Evolutionary conservation across 2,797 vertebrate species (phyloP), one percentile per base, ranked within the genome.

Genomic region (Philypnodon macrostomus): DNA sequence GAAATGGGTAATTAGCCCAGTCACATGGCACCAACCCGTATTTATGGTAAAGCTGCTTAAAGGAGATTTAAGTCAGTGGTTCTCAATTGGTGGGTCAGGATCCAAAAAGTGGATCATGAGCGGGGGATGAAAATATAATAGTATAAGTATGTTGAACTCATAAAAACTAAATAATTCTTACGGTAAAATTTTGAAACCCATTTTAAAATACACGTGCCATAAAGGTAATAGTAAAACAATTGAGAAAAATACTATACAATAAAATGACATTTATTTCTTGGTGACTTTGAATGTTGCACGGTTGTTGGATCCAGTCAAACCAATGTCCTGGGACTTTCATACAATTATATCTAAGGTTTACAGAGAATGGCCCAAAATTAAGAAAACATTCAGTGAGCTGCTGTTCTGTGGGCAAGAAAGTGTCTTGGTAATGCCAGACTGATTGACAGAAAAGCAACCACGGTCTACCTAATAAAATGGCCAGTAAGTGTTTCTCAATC

Each of bases 401-500:
- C 27, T 4, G 27, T 30, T 30, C 27, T 2, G 7, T 2, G 27
- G 27, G 27, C 7, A 9, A 30, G 10, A 30, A 30, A 23, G 6
- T 23, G 21, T 23, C 6, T 23, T 23, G 21, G 3, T 23, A 6
- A 23, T 23, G 21, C 21, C 21, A 23, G 21, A 23, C 21, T 23
- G 21, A 6, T 23, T 23, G 21, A 23, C 6, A 23, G 21, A 23
- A 23, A 23, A 6, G 21, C 21, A 23, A 23, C 21, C 21, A 7
- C 2, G 4, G 19, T 1, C 13, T 10, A 41, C 38, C 13, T 41
- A 27, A 26, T 15, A 26, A 41, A 41, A 14, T 15, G 38, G 38
- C 38, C 13, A 24, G n/a, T 19, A 4, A 10, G 38, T 15, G 21
- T 21, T 26, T 14, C 38, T 26, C 38, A 33, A 59, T 63, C 63